phyloP scores from a whole-genome alignment of 1,140 invertebrate genomes.

The Neodiprion pinetum region DNA sequence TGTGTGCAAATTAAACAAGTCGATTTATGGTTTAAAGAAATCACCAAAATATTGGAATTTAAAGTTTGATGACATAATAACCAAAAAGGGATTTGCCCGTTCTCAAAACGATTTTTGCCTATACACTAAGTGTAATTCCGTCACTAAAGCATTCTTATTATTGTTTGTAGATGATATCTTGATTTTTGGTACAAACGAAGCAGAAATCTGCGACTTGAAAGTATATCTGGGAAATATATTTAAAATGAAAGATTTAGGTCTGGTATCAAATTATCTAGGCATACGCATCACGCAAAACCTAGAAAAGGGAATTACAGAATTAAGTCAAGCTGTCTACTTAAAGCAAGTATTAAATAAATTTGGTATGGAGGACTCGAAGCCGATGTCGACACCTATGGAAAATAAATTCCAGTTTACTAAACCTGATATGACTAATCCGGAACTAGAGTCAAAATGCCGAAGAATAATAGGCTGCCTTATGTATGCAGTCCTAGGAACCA shows the following conservation, averaged over 20 bases:
- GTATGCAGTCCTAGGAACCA: background rate
- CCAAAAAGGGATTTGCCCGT: slow-evolving; percentile 26
- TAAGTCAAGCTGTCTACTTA: slow-evolving; percentile 35
- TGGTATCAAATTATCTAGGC: slow-evolving; percentile 23
- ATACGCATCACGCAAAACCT: slow-evolving; percentile 25
- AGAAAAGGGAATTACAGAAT: slow-evolving; percentile 23
- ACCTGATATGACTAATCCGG: background rate
- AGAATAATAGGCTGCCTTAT: background rate
- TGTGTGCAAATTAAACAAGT: slow-evolving; percentile 32
- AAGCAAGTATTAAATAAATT: slow-evolving; percentile 34
- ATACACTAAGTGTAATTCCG: slow-evolving; percentile 16
- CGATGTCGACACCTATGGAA: slow-evolving; percentile 28
- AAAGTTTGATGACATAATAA: slow-evolving; percentile 9
- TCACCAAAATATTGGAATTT: slow-evolving; percentile 15
- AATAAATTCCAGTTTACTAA: background rate
- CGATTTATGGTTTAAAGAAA: slow-evolving; percentile 21
- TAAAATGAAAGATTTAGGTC: background rate
- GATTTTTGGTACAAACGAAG: slow-evolving; percentile 14
- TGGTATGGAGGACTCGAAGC: slow-evolving; percentile 33
- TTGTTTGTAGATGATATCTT: background rate
- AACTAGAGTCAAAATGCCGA: background rate
- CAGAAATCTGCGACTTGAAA: slow-evolving; percentile 23
- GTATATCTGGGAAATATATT: background rate
- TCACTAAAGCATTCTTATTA: background rate
- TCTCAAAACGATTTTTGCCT: slow-evolving; percentile 34